Percentiles rank a stretch among this genome's conserved stretches.
Evolutionary conservation across 2,113 vertebrate species (phyloP).

Genomic region (Illadopsis cleaveri): DNA sequence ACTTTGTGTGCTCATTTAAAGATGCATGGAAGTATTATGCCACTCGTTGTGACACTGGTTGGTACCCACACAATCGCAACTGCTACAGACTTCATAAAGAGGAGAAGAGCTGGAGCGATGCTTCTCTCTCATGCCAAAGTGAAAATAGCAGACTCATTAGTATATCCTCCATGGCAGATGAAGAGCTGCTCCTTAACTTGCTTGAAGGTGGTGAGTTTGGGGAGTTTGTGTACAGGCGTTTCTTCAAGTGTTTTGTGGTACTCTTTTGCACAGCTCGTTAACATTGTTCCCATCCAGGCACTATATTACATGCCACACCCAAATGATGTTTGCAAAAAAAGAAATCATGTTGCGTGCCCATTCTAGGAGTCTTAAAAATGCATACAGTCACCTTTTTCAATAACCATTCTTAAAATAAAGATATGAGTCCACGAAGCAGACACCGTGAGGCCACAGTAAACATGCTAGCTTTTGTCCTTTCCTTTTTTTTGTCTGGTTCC

Average conservation of each 20-base stretch:
- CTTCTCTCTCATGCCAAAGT: slow-evolving; percentile 76
- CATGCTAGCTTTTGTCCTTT: neutral
- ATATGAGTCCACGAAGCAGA: neutral
- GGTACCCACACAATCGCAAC: slow-evolving; percentile 84
- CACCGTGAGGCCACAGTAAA: neutral
- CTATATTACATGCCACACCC: fast-evolving
- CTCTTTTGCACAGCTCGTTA: neutral
- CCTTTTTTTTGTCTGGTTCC: neutral
- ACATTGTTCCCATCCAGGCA: neutral
- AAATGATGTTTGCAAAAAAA: neutral
- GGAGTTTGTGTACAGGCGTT: neutral
- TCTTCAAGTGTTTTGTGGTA: neutral
- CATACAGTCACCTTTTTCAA: neutral
- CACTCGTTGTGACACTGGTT: slow-evolving; percentile 81
- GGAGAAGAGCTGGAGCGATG: slow-evolving; percentile 81
- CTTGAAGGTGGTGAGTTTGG: slow-evolving; percentile 80
- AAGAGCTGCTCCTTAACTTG: slow-evolving; percentile 81
- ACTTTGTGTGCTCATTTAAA: slow-evolving; percentile 56
- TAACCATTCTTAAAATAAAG: neutral
- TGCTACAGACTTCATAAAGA: slow-evolving; percentile 84
- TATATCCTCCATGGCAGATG: slow-evolving; percentile 82
- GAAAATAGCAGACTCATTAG: slow-evolving; percentile 77
- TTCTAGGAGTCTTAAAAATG: neutral
- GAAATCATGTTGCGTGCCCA: neutral
- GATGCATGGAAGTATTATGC: slow-evolving; percentile 86